Evolutionary conservation across 2,888 invertebrate species (phyloP).

Genomic region (Atethmia centrago): DNA sequence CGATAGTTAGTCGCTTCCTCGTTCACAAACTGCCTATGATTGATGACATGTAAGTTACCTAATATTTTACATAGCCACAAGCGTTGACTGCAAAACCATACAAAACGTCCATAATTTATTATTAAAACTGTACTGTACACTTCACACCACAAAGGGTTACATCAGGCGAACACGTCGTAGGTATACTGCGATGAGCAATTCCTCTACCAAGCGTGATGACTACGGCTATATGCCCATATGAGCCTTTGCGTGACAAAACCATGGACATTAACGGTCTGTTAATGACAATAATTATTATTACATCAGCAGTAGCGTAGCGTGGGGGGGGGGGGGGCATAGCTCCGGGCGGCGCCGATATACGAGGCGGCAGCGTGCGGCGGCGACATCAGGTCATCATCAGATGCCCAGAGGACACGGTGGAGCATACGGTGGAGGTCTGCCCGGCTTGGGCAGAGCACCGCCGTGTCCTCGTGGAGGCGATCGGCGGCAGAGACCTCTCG

Average conservation of each 20-base stretch:
- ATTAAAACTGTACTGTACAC: constrained; percentile 1
- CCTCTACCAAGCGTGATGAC: constrained; percentile 32
- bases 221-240: constrained; percentile 4
- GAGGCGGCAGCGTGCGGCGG: no score
- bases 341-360: no score
- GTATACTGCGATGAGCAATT: constrained; percentile 40
- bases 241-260: constrained; percentile 20
- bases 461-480: no score
- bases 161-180: constrained; percentile 23
- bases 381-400: no score
- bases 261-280: constrained; percentile 12
- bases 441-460: no score
- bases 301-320: no score
- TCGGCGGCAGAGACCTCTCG: no score
- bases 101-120: neutral
- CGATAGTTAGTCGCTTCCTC: no score
- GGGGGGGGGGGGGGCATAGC: no score
- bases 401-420: no score
- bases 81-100: neutral
- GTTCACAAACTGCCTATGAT: no score
- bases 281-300: constrained; percentile 9
- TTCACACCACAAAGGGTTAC: constrained; percentile 26
- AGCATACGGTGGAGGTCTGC: no score
- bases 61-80: neutral
- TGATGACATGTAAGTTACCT: neutral